A percentile compares a stretch with the other conserved stretches of the same genome.
phyloP scores from a whole-genome alignment of 2,888 invertebrate genomes.

The Dusona sp. region DNA sequence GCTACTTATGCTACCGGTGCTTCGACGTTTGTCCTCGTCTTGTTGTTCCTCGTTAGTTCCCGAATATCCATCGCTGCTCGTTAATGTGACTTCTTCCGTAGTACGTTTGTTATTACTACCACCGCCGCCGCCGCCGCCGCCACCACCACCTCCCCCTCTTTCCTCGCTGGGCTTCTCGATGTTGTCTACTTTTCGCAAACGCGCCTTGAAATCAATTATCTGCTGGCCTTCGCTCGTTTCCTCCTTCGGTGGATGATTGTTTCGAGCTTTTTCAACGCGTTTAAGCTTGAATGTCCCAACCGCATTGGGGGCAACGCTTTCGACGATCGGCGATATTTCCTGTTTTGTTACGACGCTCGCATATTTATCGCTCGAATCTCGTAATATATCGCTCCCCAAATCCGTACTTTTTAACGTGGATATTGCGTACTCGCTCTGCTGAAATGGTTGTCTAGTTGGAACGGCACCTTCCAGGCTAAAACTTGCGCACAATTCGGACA shows the following conservation, averaged over 20 bases:
- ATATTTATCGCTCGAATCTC: conserved; percentile 72
- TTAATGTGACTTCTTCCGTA: conserved; percentile 75
- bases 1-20: conserved; percentile 96
- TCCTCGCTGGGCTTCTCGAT: conserved; percentile 78
- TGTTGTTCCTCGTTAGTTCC: conserved; percentile 86
- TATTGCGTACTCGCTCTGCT: conserved; percentile 79
- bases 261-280: conserved; percentile 88
- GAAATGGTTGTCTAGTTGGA: conserved; percentile 81
- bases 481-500: conserved; percentile 94
- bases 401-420: conserved; percentile 69
- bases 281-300: conserved; percentile 87
- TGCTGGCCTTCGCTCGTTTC: conserved; percentile 86
- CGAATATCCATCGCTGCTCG: conserved; percentile 22
- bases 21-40: conserved; percentile 93
- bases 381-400: conserved; percentile 68
- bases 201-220: conserved; percentile 94
- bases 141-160: background rate
- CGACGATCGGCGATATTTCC: conserved; percentile 77
- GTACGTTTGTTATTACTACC: conserved; percentile 75
- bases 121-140: background rate
- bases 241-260: conserved; percentile 85
- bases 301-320: conserved; percentile 73
- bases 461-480: conserved; percentile 89
- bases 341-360: conserved; percentile 65
- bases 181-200: conserved; percentile 92